A percentile compares a stretch with the other conserved stretches of the same genome.
Conservation (phyloP, 2,888 invertebrate genomes). For the Eupithecia centaureata region DNA sequence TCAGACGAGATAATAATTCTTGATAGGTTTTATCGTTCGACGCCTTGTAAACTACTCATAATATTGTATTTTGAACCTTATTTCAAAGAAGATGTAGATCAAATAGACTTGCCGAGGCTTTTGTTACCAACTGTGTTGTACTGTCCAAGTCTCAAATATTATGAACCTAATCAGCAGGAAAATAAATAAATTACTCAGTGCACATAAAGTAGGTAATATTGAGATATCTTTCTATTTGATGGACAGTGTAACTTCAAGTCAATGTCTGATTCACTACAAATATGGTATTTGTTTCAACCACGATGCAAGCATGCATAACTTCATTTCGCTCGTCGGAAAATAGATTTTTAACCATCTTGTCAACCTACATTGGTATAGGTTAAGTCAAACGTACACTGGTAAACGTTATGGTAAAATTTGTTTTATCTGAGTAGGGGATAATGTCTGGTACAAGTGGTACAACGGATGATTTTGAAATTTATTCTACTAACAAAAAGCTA, state of each 20-base stretch:
- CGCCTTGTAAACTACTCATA: conserved; percentile 30
- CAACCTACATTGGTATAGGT: too few relatives aligned
- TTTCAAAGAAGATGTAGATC: background rate
- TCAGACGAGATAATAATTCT: conserved; percentile 37
- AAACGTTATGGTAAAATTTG: too few relatives aligned
- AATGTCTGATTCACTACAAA: background rate
- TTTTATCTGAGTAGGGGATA: too few relatives aligned
- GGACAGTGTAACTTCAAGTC: background rate
- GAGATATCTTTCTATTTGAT: background rate
- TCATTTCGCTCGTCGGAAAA: too few relatives aligned
- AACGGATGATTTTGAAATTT: too few relatives aligned
- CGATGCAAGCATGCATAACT: background rate
- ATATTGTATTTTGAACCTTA: conserved; percentile 23
- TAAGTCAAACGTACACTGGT: too few relatives aligned
- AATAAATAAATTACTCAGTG: background rate
- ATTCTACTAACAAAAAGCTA: too few relatives aligned
- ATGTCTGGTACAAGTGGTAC: too few relatives aligned
- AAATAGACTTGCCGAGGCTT: background rate
- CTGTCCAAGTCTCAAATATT: conserved; percentile 1
- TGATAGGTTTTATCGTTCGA: conserved; percentile 43
- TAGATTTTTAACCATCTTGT: too few relatives aligned
- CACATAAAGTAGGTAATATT: background rate
- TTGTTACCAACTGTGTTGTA: background rate
- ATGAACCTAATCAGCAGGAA: background rate
- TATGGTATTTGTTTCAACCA: background rate